Conservation (phyloP, 2,113 vertebrate species). For the Entelurus aequoreus region DNA sequence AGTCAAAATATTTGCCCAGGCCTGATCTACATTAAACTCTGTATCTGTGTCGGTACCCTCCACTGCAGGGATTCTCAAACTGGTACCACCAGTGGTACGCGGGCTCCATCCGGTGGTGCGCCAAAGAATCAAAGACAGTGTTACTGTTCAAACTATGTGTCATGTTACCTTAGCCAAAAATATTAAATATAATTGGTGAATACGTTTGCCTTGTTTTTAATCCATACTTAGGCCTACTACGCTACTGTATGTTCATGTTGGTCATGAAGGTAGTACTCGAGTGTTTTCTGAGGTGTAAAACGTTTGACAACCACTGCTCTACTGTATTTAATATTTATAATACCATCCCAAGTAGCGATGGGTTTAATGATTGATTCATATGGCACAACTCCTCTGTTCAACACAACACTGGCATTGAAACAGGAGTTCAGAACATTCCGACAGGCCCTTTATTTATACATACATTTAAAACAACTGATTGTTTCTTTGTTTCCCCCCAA, state of each 20-base stretch:
- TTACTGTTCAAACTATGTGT: no score
- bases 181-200: no score
- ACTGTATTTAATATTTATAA: slow-evolving; percentile 54
- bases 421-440: neutral
- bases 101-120: no score
- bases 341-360: slow-evolving; percentile 73
- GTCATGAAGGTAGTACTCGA: neutral
- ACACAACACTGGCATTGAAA: neutral
- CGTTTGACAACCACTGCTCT: neutral
- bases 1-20: no score
- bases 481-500: neutral
- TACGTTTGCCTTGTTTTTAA: no score
- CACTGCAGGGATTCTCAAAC: neutral
- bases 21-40: neutral
- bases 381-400: neutral
- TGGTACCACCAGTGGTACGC: no score
- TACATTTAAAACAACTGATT: neutral
- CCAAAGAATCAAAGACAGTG: no score
- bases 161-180: no score
- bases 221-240: no score
- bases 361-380: slow-evolving; percentile 63
- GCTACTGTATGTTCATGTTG: neutral
- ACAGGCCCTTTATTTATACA: neutral
- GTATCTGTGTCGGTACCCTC: neutral
- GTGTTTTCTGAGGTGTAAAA: no score